Evolutionary conservation across 1,140 invertebrate species (phyloP).

Genomic region (Solenopsis fugax): DNA sequence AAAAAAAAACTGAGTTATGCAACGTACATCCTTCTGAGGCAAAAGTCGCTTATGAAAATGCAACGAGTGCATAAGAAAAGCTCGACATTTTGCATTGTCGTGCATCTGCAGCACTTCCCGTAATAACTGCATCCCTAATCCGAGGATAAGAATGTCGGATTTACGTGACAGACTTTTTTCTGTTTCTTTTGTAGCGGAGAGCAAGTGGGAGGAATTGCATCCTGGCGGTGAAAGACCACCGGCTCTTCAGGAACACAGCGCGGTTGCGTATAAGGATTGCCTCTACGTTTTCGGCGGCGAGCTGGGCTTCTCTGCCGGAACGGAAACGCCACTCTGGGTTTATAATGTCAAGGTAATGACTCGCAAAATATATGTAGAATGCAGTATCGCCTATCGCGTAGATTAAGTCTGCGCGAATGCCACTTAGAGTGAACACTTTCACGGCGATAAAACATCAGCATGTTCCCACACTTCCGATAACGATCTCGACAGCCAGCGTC

Average conservation of each 20-base stretch:
- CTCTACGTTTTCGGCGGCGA: conserved; percentile 97
- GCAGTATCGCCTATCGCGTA: not conserved
- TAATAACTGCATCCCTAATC: not conserved
- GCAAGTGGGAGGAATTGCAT: conserved; percentile 91
- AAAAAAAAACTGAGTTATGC: not conserved
- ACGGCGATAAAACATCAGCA: not conserved
- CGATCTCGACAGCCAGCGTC: conserved; percentile 6
- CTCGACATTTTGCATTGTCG: not conserved
- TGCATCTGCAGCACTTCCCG: conserved; percentile 2
- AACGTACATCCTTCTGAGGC: not conserved
- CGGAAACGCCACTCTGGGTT: conserved; percentile 95
- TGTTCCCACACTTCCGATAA: conserved; percentile 43
- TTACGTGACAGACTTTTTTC: conserved; percentile 39
- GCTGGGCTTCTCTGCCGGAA: conserved; percentile 92
- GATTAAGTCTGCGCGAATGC: not conserved
- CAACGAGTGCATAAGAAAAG: conserved; percentile 27
- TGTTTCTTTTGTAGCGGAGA: conserved; percentile 87
- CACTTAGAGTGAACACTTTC: not conserved
- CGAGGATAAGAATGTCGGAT: conserved; percentile 60
- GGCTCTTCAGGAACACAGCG: conserved; percentile 94
- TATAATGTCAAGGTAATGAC: conserved; percentile 91
- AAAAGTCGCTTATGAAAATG: conserved; percentile 29
- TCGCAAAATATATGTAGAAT: not conserved
- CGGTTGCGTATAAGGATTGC: conserved; percentile 91
- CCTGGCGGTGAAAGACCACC: conserved; percentile 91